A percentile compares a stretch with the other conserved stretches of the same genome.
phyloP scores from a whole-genome alignment of 37 sponge, comb jelly and placozoan species.

The Cladorhizidae sp. region DNA sequence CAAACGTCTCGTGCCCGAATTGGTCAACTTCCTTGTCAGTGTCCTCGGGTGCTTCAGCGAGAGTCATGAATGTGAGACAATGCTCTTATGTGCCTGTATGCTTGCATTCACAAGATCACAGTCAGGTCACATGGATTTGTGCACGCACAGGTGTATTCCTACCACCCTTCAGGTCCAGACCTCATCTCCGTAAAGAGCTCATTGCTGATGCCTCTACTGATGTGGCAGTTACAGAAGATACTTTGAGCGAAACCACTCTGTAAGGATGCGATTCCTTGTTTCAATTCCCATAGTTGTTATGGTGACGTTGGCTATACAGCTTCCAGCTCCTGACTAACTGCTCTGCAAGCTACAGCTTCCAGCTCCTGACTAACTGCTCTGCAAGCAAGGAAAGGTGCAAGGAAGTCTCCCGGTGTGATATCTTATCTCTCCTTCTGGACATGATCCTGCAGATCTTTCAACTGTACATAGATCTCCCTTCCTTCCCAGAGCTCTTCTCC shows the following conservation, averaged over 20 bases:
- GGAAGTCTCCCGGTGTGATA: background rate
- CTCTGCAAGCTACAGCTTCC: background rate
- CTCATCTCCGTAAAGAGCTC: background rate
- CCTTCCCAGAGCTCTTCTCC: slow-evolving; percentile 54
- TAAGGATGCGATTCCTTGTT: background rate
- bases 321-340: background rate
- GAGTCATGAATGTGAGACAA: slow-evolving; percentile 1
- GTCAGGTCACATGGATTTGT: background rate
- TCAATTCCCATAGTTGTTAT: background rate
- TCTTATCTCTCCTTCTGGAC: background rate
- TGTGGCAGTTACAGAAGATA: background rate
- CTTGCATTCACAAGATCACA: too few relatives aligned
- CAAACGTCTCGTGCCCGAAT: slow-evolving; percentile 73
- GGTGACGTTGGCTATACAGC: background rate
- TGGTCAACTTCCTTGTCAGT: slow-evolving; percentile 62
- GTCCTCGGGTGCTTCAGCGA: slow-evolving; percentile 9
- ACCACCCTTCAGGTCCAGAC: slow-evolving; percentile 15
- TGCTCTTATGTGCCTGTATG: too few relatives aligned
- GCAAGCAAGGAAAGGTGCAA: background rate
- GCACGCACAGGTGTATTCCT: background rate
- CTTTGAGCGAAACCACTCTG: background rate
- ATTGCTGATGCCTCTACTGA: background rate
- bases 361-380: background rate
- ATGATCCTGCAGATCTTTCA: background rate
- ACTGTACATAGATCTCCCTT: slow-evolving; percentile 34